These are phyloP conservation scores for Ptiloglossa arizonensis DNA, from an alignment of 1,140 invertebrate genomes.

Conservation along the genomic window DNA sequence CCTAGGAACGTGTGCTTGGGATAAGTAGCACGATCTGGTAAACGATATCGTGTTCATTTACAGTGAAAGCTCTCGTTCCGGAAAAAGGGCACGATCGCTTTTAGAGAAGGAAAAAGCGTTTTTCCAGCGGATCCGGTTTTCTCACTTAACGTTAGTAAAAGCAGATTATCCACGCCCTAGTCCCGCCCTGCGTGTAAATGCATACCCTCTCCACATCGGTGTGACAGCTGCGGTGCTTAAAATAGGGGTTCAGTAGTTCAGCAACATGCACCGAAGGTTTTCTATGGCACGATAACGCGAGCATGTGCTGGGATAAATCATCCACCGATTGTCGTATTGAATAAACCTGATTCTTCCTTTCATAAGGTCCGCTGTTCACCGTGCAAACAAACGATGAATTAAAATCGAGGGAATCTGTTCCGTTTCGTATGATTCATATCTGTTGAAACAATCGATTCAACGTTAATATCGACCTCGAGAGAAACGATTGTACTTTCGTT, in stretches of 20 bases:
- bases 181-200: constrained; percentile 47
- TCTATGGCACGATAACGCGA: constrained; percentile 32
- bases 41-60: neutral
- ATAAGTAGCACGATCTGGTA: neutral
- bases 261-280: constrained; percentile 34
- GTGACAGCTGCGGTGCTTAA: constrained; percentile 62
- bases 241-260: constrained; percentile 58
- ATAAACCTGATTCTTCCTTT: constrained; percentile 45
- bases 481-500: too few species aligned
- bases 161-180: constrained; percentile 40
- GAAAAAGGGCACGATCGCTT: neutral
- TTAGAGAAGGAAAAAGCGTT: neutral
- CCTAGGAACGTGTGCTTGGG: too few species aligned
- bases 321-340: constrained; percentile 34
- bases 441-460: neutral
- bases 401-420: constrained; percentile 30
- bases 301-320: constrained; percentile 44
- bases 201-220: constrained; percentile 30
- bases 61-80: neutral
- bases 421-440: neutral
- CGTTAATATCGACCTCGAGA: too few species aligned
- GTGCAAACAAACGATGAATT: neutral
- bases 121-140: constrained; percentile 25
- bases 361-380: neutral
- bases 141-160: constrained; percentile 43